Conservation (phyloP, 2,888 invertebrate genomes). For the Apoda limacodes region DNA sequence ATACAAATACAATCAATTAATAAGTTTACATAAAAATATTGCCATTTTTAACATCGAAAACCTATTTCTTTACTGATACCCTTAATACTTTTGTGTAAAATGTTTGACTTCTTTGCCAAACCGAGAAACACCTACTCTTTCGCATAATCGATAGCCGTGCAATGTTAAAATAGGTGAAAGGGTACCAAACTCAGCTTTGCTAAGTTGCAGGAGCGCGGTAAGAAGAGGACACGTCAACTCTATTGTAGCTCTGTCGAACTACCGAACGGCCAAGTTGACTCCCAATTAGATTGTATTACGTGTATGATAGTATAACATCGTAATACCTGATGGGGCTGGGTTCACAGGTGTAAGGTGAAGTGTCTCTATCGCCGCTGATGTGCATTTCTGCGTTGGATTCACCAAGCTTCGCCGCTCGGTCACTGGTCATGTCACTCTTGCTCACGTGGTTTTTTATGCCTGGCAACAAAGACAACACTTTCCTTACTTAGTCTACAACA, state of each 20-base stretch:
- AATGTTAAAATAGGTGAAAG: neutral
- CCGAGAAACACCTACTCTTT: no score
- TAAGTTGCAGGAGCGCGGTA: no score
- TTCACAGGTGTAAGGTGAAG: conserved; percentile 51
- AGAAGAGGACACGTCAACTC: neutral
- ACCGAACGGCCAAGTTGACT: neutral
- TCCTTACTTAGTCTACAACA: no score
- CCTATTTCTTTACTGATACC: no score
- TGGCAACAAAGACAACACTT: no score
- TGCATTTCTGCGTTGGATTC: conserved; percentile 50
- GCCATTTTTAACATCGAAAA: no score
- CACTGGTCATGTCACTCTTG: conserved; percentile 57
- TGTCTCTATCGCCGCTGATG: conserved; percentile 44
- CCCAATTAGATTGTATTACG: neutral
- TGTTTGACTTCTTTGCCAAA: no score
- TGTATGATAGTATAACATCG: neutral
- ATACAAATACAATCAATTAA: no score
- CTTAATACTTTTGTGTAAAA: no score
- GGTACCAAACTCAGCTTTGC: conserved; percentile 2
- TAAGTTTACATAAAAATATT: no score
- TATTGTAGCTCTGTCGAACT: neutral
- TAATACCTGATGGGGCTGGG: conserved; percentile 57
- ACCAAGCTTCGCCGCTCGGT: conserved; percentile 40
- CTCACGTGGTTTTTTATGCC: conserved; percentile 53
- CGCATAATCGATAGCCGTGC: no score